phyloP scores from a whole-genome alignment of 1,140 invertebrate species.

The Drosophila nigrodunni region DNA sequence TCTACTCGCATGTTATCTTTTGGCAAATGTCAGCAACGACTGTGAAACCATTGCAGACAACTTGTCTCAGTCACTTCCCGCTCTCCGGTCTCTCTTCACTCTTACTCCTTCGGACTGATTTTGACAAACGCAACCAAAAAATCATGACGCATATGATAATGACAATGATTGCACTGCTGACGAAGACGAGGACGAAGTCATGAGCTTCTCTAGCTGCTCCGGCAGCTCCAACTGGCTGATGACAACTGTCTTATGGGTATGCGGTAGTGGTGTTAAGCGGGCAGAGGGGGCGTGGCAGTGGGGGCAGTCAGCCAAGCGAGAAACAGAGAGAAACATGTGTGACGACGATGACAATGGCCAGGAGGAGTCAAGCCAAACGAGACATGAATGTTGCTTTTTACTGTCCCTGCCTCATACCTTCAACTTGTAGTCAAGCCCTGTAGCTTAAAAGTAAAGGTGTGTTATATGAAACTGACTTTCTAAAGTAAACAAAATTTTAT shows the following conservation, averaged over 20 bases:
- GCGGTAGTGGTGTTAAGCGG: background rate
- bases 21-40: constrained; percentile 46
- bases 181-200: constrained; percentile 12
- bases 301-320: constrained; percentile 49
- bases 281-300: background rate
- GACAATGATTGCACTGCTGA: constrained; percentile 71
- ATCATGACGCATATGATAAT: constrained; percentile 81
- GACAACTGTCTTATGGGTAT: constrained; percentile 58
- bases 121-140: constrained; percentile 60
- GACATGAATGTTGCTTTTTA: constrained; percentile 71
- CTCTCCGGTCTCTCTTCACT: background rate
- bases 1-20: background rate
- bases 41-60: constrained; percentile 37
- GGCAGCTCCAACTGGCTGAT: constrained; percentile 35
- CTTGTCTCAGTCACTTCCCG: constrained; percentile 10
- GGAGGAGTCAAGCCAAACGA: constrained; percentile 34
- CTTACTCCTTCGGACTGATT: constrained; percentile 17
- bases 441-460: too few relatives aligned
- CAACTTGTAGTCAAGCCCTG: too few relatives aligned
- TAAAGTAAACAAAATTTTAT: too few relatives aligned
- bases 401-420: constrained; percentile 37
- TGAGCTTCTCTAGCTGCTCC: background rate
- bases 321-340: constrained; percentile 61
- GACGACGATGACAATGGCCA: constrained; percentile 57
- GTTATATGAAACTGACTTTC: too few relatives aligned